Evolutionary conservation across 1,140 invertebrate genomes (phyloP).

Genomic region (Drosophila willistoni): DNA sequence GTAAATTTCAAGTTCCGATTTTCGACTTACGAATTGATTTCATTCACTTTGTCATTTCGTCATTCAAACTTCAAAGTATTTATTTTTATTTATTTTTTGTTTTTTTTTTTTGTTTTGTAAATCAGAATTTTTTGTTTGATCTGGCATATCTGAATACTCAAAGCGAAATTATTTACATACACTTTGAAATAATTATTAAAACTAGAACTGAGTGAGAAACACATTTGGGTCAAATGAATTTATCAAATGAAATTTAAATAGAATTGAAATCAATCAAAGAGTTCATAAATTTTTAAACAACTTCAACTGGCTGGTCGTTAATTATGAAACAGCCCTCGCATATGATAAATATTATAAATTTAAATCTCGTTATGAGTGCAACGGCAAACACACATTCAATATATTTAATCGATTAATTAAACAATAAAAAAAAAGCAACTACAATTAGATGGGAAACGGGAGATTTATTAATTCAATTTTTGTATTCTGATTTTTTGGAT

Average conservation of each 20-base stretch:
- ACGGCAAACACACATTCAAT: constrained; percentile 28
- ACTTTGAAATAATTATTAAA: too few species aligned
- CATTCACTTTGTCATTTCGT: not conserved
- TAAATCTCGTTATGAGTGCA: constrained; percentile 57
- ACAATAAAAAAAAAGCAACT: constrained; percentile 27
- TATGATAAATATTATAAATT: constrained; percentile 31
- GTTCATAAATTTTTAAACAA: too few species aligned
- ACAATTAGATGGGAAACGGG: not conserved
- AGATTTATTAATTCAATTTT: constrained; percentile 10
- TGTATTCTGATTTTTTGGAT: not conserved
- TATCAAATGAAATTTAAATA: too few species aligned
- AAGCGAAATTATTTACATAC: too few species aligned
- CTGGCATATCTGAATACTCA: not conserved
- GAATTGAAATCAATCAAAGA: too few species aligned
- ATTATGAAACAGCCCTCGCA: too few species aligned
- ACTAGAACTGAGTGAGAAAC: too few species aligned
- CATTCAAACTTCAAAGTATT: not conserved
- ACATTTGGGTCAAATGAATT: not conserved
- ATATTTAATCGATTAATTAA: constrained; percentile 71
- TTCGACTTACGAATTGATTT: constrained; percentile 10
- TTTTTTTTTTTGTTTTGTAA: not conserved
- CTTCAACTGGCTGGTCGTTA: not conserved
- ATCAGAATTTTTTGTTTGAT: not conserved
- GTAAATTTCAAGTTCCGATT: constrained; percentile 18
- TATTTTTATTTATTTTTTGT: not conserved